Evolutionary conservation across 2,888 invertebrate species (phyloP).

Genomic region (Papilio gigon): DNA sequence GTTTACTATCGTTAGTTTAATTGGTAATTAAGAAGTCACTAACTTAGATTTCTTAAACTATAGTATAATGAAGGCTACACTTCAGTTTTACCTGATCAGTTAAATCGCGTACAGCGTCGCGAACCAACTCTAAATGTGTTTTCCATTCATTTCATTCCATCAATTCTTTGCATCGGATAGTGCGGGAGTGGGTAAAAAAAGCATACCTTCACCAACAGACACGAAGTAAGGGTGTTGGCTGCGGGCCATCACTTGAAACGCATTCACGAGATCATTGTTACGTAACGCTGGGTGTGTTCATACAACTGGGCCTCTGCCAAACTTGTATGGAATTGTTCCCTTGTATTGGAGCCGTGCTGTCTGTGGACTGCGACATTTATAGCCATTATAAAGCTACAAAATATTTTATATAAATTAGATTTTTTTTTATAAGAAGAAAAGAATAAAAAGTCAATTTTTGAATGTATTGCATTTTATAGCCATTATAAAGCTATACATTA

Average conservation of each 20-base stretch:
- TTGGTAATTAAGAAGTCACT: too few species aligned
- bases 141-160: too few species aligned
- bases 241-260: background rate
- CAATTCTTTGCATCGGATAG: too few species aligned
- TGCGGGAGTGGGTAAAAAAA: too few species aligned
- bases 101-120: too few species aligned
- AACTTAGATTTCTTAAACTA: too few species aligned
- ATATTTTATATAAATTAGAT: background rate
- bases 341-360: slow-evolving; percentile 36
- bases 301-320: slow-evolving; percentile 34
- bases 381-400: slow-evolving; percentile 1
- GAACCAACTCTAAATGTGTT: too few species aligned
- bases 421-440: background rate
- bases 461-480: slow-evolving; percentile 9
- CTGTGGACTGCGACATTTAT: slow-evolving; percentile 21
- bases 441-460: background rate
- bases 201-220: too few species aligned
- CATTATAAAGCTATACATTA: slow-evolving; percentile 1
- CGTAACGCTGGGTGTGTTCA: slow-evolving; percentile 32
- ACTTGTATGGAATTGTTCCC: slow-evolving; percentile 24
- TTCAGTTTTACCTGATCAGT: too few species aligned
- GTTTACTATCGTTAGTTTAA: too few species aligned
- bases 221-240: slow-evolving; percentile 19
- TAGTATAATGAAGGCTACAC: too few species aligned
- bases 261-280: slow-evolving; percentile 46